Conservation (phyloP, 2,113 vertebrate genomes). For the Hassar affinis region DNA sequence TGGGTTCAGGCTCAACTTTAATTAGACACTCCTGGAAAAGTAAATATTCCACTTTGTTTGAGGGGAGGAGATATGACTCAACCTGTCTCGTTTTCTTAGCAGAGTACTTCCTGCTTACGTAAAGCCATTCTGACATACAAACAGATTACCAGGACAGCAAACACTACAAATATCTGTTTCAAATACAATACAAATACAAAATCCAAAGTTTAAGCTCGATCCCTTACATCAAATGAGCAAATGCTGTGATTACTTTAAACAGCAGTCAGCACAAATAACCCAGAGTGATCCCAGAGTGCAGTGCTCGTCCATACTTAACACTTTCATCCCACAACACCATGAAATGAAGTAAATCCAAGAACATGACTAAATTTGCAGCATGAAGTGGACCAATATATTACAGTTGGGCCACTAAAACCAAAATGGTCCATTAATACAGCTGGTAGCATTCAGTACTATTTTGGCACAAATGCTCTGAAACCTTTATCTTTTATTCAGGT, state of each 20-base stretch:
- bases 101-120: slow-evolving; percentile 1
- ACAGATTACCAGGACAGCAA: background rate
- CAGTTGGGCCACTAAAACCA: background rate
- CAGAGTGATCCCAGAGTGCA: background rate
- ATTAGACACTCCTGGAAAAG: slow-evolving; percentile 46
- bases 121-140: slow-evolving; percentile 14
- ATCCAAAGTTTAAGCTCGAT: background rate
- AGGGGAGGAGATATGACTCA: slow-evolving; percentile 39
- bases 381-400: background rate
- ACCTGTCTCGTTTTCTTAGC: slow-evolving; percentile 41
- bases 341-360: background rate
- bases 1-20: background rate
- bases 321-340: background rate
- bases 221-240: background rate
- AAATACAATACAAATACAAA: background rate
- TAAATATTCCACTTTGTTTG: slow-evolving; percentile 36
- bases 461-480: background rate
- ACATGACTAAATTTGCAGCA: background rate
- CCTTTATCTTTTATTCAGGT: background rate
- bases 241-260: background rate
- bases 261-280: background rate
- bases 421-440: background rate
- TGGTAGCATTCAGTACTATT: background rate
- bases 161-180: background rate
- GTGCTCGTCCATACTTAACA: background rate